Base-by-base conservation (phyloP, 2,797 vertebrate genomes). In the Psittacula echo region DNA sequence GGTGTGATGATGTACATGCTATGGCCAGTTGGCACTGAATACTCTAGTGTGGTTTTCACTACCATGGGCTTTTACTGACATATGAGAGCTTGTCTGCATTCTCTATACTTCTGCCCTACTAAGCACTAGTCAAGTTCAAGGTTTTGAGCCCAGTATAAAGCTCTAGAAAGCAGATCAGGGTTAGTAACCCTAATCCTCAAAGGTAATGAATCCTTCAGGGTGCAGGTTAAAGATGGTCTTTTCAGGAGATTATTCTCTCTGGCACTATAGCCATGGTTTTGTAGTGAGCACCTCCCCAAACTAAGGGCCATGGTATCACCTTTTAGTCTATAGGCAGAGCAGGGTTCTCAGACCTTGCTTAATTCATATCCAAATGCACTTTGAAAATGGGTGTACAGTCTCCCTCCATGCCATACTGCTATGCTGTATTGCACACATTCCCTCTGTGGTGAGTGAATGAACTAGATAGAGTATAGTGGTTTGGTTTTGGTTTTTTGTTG, bases 51-150 rank as follows among this genome's bases (percentile, higher is more conserved):
- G 66, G 27, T 87, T 95, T 81, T 71, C 30, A 13, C 8, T 71
- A 0, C 45, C 1, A 1, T 21, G 27, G 22, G 27, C 32, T 32
- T 1, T 51, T 85, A 8, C 65, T 64, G 41, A 47, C 8, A 34
- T 2, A 7, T 30, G 15, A 76, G 71, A 62, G 27, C 17, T 80
- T 11, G 39, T 66, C 30, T 62, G 23, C 8, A 32, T 71, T 83
- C 45, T 68, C 5, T 77, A 3, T 30, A 10, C 13, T 77, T 44
- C 45, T 85, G 15, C 45, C 10, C 22, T 77, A 1, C 19, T 44
- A 34, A 62, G 48, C 45, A 37, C 41, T 76, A 41, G 48, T 61
- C 6, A 48, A 14, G 27, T 53, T 79, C 15, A 65, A 64, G 30
- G 45, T 73, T 67, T 77, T 41, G 19, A 5, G 32, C 24, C 27